Evolutionary conservation across 2,888 invertebrate genomes (phyloP).

Genomic region (Lepidochitona cinerea): DNA sequence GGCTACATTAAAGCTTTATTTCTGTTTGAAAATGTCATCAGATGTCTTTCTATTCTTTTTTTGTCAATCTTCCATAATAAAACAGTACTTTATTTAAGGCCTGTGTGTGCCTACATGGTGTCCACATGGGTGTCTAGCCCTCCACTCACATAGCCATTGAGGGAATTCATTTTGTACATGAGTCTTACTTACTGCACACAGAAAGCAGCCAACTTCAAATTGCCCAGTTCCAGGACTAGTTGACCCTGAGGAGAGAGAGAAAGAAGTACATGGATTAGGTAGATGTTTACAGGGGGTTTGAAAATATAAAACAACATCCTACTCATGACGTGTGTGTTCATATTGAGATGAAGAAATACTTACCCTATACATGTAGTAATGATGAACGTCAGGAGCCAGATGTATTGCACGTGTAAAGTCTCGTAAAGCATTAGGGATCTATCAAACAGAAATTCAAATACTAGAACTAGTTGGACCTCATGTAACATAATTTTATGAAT

Average conservation of each 20-base stretch:
- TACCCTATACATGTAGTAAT: conserved; percentile 69
- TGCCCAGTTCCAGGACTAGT: conserved; percentile 65
- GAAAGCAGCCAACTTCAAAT: conserved; percentile 69
- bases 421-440: conserved; percentile 62
- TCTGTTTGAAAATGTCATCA: too few species aligned
- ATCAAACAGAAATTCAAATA: too few species aligned
- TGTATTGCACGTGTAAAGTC: conserved; percentile 70
- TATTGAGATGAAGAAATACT: conserved; percentile 22
- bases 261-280: too few species aligned
- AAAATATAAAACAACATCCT: too few species aligned
- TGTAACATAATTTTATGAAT: too few species aligned
- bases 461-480: too few species aligned
- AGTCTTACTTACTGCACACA: conserved; percentile 61
- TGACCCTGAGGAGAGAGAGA: conserved; percentile 60
- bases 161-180: background rate
- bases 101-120: too few species aligned
- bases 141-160: background rate
- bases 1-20: too few species aligned
- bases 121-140: background rate
- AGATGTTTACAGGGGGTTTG: too few species aligned
- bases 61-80: too few species aligned
- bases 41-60: too few species aligned
- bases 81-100: too few species aligned
- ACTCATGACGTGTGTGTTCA: background rate
- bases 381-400: conserved; percentile 65